Base-by-base conservation (phyloP, 2,797 vertebrate species). In the Steatocranus sp. region DNA sequence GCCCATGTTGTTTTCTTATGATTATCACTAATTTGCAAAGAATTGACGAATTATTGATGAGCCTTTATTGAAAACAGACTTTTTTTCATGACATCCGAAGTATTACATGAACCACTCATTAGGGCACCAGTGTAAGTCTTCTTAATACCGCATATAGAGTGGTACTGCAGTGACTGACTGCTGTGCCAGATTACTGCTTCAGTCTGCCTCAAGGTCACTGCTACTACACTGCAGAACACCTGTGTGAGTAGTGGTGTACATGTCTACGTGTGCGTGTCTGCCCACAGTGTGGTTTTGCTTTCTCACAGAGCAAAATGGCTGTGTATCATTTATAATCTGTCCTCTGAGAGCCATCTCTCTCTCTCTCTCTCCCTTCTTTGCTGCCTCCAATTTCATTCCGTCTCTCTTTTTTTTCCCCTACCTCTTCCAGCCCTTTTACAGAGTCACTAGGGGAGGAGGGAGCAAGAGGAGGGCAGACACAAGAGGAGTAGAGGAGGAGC, bases 321-420 rank as follows among this genome's bases (percentile, higher is more conserved):
- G 91, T 90, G 82, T 91, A 94, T 95, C 90, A 95, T 95, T 95
- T 95, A 92, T 95, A 96, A 96, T 94, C 88, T 91, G 83, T 92
- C 92, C 94, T 95, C 87, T 79, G 90, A 94, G 94, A 94, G 87
- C 48, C 70, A 83, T 85, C 73, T 81, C 85, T 87, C 85, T 88
- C 85, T 87, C 85, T 88, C 85, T 34, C 75, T 80, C 74, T 86
- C 36, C 68, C 30, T 79, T 82, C 78, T 86, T 79, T 56, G 63
- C 75, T 83, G 86, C 70, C 54, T 92, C 81, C 76, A 78, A 75
- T 88, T 90, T 91, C 88, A 90, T 86, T 92, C 87, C 8, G 49
- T 91, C 88, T 82, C 63, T 78, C 61, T 75, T 53, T 86, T 86
- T 86, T 86, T 91, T 30, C 90, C 81, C 83, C 80, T 88, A 89